phyloP scores from a whole-genome alignment of 2,797 vertebrate genomes.

The Ctenopoma kingsleyae region DNA sequence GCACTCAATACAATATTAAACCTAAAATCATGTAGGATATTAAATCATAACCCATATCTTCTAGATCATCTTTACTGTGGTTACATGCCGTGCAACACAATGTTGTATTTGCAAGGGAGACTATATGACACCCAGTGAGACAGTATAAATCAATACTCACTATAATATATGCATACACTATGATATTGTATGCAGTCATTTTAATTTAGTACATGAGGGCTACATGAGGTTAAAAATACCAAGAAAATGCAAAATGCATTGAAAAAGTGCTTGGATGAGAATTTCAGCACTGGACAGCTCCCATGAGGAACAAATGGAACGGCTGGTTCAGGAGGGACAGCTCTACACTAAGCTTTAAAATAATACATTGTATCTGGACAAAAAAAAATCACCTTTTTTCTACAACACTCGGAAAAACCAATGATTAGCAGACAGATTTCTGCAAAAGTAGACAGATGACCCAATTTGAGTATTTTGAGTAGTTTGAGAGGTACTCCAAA shows the following conservation, averaged over 20 bases:
- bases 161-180: conserved; percentile 3
- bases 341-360: not conserved
- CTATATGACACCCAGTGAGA: conserved; percentile 25
- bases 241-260: not conserved
- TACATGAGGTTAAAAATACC: conserved; percentile 1
- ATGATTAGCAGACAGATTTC: no score
- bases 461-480: no score
- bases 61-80: conserved; percentile 29
- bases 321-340: conserved; percentile 30
- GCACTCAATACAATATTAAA: conserved; percentile 9
- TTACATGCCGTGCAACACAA: conserved; percentile 11
- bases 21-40: conserved; percentile 9
- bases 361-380: not conserved
- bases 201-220: conserved; percentile 22
- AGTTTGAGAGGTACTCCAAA: no score
- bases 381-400: not conserved
- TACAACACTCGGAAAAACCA: no score
- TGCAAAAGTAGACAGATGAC: no score
- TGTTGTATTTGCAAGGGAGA: conserved; percentile 7
- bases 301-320: not conserved
- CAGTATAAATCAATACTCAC: conserved; percentile 25
- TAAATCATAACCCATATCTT: conserved; percentile 17
- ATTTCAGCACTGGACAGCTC: conserved; percentile 60
- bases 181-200: conserved; percentile 1
- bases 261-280: not conserved